Evolutionary conservation across 2,888 invertebrate genomes (phyloP), one percentile per base, ranked within the genome.

Genomic region (Aleiodes leptofemur): DNA sequence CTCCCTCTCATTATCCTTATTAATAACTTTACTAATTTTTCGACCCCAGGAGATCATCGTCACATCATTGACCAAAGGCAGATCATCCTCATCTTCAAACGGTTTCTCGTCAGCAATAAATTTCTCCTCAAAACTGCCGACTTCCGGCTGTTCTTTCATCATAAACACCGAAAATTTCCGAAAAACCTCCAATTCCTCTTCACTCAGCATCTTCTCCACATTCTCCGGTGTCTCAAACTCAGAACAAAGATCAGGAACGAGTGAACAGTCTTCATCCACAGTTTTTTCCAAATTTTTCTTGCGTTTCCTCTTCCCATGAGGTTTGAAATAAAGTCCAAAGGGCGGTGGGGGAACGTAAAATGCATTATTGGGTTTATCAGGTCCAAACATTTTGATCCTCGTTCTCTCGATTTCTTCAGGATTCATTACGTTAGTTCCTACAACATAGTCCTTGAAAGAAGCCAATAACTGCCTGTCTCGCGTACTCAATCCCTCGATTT

Each of bases 341-440:
- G 86, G 86, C 43, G 80, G 70, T 9, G 86, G 84, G n/a, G 87
- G 85, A 73, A 84, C 74, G 57, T 83, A 87, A 16, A 69, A 80
- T 1, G 81, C 73, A 34, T 50, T n/a, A 5, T 29, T 0, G 57
- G 55, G 5, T 0, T 61, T 11, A 29, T 57, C n/a, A 0, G 11
- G 5, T 1, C 84, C 84, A 71, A 86, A 87, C 85, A 87, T 87
- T 43, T 69, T 73, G 11, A 51, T 51, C 29, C 85, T 80, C 8
- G 79, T 61, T 3, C 76, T 13, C 70, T 86, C 84, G 29, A 84
- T 8, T 0, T 57, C 38, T 14, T 34, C 29, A 0, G 31, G 5
- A 13, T 23, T 16, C 8, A 13, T 29, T 13, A 59, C 16, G 9
- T 13, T 59, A 9, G 53, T 38, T 7, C 4, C 43, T 14, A 7